A percentile compares a stretch with the other conserved stretches of the same genome.
Conservation (phyloP, 2,888 invertebrate genomes). For the Mesorhabditis sp. region DNA sequence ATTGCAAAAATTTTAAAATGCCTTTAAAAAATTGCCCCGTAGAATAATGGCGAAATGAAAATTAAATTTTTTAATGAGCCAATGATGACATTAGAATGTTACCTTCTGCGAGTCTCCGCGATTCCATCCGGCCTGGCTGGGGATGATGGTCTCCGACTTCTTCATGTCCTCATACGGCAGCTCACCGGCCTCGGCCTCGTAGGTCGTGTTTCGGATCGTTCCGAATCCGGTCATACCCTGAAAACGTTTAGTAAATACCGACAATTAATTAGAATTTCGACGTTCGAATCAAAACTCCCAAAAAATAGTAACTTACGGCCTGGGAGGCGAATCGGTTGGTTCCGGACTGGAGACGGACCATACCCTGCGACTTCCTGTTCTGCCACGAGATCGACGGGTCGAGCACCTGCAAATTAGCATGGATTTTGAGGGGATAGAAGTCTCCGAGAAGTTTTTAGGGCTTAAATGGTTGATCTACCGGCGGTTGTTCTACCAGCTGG, state of each 20-base stretch:
- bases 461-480: not conserved
- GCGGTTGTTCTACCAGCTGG: too few species aligned
- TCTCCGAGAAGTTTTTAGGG: not conserved
- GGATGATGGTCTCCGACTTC: slow-evolving; percentile 57
- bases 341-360: slow-evolving; percentile 55
- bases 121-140: slow-evolving; percentile 58
- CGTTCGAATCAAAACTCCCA: too few species aligned
- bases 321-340: slow-evolving; percentile 57
- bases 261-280: not conserved
- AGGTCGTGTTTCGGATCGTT: slow-evolving; percentile 54
- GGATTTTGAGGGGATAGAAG: too few species aligned
- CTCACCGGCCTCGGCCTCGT: slow-evolving; percentile 56
- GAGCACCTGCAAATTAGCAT: slow-evolving; percentile 22
- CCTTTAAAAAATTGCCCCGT: too few species aligned
- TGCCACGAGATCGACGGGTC: slow-evolving; percentile 56
- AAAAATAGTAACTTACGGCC: slow-evolving; percentile 24
- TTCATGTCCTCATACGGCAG: slow-evolving; percentile 58
- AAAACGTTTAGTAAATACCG: slow-evolving; percentile 9
- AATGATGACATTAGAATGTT: slow-evolving; percentile 21
- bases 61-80: too few species aligned
- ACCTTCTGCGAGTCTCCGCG: slow-evolving; percentile 58
- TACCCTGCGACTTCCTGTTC: slow-evolving; percentile 55
- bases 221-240: slow-evolving; percentile 47
- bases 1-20: too few species aligned
- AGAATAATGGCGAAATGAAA: too few species aligned